Percentiles rank a stretch among this genome's conserved stretches.
These are phyloP conservation scores for Rafetus swinhoei DNA, from an alignment of 2,113 vertebrate genomes.

Conservation along the genomic window DNA sequence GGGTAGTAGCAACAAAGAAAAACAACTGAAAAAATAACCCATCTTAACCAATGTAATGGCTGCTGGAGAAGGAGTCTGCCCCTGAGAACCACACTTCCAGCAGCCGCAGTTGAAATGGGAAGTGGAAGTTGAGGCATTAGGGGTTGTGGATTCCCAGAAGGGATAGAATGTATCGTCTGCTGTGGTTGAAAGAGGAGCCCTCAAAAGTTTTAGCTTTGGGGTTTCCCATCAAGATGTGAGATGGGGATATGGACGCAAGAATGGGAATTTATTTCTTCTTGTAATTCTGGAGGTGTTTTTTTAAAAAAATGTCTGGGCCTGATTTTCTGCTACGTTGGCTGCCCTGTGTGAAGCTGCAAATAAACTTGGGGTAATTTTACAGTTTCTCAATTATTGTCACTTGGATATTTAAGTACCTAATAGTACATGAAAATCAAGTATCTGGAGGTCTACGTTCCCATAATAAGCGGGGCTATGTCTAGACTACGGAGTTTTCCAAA, in stretches of 20 bases:
- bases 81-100: rapidly evolving
- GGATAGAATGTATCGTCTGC: rapidly evolving
- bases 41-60: neutral
- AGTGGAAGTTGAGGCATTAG: neutral
- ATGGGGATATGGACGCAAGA: neutral
- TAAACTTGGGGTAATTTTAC: neutral
- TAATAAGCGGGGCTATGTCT: too few relatives aligned
- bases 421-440: neutral
- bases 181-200: neutral
- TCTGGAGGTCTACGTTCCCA: neutral
- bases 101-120: neutral
- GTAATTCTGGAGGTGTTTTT: neutral
- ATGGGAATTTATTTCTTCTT: neutral
- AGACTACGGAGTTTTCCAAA: too few relatives aligned
- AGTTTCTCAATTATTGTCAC: neutral
- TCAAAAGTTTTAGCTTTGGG: neutral
- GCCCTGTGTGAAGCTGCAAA: neutral
- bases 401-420: neutral
- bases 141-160: neutral
- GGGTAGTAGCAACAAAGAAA: neutral
- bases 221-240: rapidly evolving
- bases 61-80: rapidly evolving
- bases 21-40: neutral
- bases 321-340: rapidly evolving
- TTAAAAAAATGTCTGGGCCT: rapidly evolving